A percentile compares a stretch with the other conserved stretches of the same genome.
Evolutionary conservation across 2,113 vertebrate genomes (phyloP).

Genomic region (Callospermophilus lateralis): DNA sequence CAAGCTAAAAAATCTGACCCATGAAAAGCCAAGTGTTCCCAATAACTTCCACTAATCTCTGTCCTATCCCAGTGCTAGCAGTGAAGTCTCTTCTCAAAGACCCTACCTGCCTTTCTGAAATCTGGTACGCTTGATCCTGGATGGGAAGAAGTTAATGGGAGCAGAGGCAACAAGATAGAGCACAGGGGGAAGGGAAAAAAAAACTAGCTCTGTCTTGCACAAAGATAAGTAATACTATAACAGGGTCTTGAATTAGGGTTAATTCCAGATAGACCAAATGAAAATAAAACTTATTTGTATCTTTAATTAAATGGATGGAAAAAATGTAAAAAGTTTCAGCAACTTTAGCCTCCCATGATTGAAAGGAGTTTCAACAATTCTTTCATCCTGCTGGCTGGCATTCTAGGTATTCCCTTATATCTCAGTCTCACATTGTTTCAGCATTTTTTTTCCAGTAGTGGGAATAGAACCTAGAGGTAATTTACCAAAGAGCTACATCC

Average conservation of each 20-base stretch:
- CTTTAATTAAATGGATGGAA: neutral
- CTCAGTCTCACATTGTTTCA: slow-evolving; percentile 25
- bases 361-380: slow-evolving; percentile 3
- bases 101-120: neutral
- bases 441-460: neutral
- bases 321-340: neutral
- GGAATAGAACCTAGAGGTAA: too few species aligned
- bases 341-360: neutral
- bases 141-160: neutral
- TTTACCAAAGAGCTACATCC: too few species aligned
- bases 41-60: neutral
- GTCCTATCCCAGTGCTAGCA: neutral
- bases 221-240: neutral
- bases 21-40: neutral
- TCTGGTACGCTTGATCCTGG: neutral
- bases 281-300: slow-evolving; percentile 34
- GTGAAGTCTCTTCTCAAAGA: neutral
- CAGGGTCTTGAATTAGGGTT: neutral
- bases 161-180: neutral
- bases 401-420: neutral
- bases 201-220: neutral
- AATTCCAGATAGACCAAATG: neutral
- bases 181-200: neutral
- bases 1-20: slow-evolving; percentile 42
- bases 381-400: neutral